A percentile compares a stretch with the other conserved stretches of the same genome.
phyloP scores from a whole-genome alignment of 2,113 vertebrate species.

The Tupaia chinensis region DNA sequence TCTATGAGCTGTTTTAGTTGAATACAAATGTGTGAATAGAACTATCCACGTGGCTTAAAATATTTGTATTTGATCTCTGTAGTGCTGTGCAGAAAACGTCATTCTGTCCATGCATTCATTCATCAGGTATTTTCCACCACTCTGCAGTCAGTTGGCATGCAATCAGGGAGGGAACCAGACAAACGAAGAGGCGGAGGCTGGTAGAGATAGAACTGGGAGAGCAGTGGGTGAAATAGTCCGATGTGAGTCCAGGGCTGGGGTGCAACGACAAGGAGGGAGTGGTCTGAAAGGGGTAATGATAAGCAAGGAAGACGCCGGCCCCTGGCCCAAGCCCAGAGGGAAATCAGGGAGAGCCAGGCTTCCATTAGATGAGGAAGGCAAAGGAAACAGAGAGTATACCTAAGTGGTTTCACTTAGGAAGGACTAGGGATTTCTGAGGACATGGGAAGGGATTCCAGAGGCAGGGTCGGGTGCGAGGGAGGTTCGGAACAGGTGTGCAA shows the following conservation, averaged over 20 bases:
- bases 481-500: neutral
- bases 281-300: neutral
- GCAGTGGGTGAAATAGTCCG: neutral
- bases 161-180: neutral
- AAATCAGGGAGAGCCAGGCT: neutral
- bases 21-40: conserved; percentile 8
- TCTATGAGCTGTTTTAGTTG: neutral
- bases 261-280: neutral
- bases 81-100: neutral
- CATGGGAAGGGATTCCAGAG: neutral
- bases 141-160: neutral
- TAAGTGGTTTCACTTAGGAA: neutral
- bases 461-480: neutral
- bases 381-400: neutral
- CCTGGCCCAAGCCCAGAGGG: neutral
- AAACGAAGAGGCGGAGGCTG: neutral
- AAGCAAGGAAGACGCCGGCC: neutral
- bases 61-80: neutral
- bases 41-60: neutral
- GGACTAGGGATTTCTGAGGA: neutral
- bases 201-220: neutral
- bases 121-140: neutral
- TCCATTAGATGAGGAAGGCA: neutral
- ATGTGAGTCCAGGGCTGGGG: neutral
- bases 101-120: neutral